Evolutionary conservation across 2,113 vertebrate species (phyloP).

Genomic region (Hemicordylus capensis): DNA sequence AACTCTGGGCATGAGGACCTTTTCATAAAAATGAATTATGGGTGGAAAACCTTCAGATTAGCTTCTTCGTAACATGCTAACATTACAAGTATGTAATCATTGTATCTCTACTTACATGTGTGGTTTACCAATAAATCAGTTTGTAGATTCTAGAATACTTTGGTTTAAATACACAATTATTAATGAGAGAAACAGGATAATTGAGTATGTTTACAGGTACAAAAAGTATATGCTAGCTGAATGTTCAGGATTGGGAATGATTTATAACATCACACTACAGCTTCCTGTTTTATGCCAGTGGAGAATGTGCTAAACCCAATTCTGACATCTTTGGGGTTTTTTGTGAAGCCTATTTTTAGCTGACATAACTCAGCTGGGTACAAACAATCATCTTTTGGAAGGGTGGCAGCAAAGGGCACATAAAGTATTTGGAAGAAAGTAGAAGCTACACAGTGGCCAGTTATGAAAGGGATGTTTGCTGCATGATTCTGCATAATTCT

Average conservation of each 20-base stretch:
- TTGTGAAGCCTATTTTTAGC: background rate
- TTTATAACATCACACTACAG: background rate
- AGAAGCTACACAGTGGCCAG: background rate
- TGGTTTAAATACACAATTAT: background rate
- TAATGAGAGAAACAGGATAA: background rate
- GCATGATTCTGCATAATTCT: background rate
- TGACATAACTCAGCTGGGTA: background rate
- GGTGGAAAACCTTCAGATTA: background rate
- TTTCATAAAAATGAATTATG: background rate
- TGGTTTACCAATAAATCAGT: background rate
- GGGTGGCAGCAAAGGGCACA: too few relatives aligned
- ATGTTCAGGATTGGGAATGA: background rate
- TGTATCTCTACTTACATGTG: background rate
- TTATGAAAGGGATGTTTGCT: background rate
- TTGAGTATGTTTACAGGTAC: background rate
- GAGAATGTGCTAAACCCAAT: background rate
- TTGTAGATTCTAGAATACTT: background rate
- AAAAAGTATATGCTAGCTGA: background rate
- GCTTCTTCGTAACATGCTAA: background rate
- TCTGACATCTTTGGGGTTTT: background rate
- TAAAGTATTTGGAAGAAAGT: too few relatives aligned
- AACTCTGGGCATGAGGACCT: background rate
- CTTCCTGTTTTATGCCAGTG: background rate
- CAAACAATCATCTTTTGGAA: background rate
- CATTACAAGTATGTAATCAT: background rate